phyloP scores from a whole-genome alignment of 2,797 vertebrate genomes.

The Danio choprae region DNA sequence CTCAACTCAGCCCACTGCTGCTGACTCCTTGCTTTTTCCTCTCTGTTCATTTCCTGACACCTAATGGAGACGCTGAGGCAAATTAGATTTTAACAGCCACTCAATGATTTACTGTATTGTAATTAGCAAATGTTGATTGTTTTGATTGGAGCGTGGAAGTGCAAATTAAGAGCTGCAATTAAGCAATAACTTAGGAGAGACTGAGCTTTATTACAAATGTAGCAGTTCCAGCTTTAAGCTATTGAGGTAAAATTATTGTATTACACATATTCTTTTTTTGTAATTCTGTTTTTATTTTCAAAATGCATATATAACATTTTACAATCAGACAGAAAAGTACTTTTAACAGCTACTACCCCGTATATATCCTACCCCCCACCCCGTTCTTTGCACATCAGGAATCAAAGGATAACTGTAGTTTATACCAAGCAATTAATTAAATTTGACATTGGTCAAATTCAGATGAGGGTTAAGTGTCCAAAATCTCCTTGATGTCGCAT shows the following conservation, averaged over 20 bases:
- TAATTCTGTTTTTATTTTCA: no score
- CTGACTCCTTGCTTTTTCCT: constrained; percentile 30
- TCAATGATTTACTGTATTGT: constrained; percentile 38
- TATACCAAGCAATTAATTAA: no score
- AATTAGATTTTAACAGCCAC: constrained; percentile 32
- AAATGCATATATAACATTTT: no score
- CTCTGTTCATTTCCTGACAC: constrained; percentile 24
- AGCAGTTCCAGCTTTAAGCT: neutral
- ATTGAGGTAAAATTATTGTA: neutral
- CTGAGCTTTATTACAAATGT: neutral
- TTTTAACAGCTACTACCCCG: no score
- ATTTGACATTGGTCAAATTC: no score
- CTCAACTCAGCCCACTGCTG: constrained; percentile 9
- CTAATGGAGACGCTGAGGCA: constrained; percentile 29
- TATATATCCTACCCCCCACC: no score
- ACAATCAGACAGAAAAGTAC: no score
- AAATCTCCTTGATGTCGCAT: no score
- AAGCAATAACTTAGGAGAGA: constrained; percentile 5
- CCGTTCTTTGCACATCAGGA: no score
- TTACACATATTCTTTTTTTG: neutral
- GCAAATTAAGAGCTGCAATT: constrained; percentile 17
- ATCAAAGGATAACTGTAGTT: no score
- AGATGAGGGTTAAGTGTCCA: no score
- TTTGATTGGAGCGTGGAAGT: constrained; percentile 26
- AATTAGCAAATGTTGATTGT: constrained; percentile 30